Percentiles rank a stretch among this genome's conserved stretches.
Evolutionary conservation across 2,797 vertebrate genomes (phyloP).

Genomic region (Smutsia temminckii): DNA sequence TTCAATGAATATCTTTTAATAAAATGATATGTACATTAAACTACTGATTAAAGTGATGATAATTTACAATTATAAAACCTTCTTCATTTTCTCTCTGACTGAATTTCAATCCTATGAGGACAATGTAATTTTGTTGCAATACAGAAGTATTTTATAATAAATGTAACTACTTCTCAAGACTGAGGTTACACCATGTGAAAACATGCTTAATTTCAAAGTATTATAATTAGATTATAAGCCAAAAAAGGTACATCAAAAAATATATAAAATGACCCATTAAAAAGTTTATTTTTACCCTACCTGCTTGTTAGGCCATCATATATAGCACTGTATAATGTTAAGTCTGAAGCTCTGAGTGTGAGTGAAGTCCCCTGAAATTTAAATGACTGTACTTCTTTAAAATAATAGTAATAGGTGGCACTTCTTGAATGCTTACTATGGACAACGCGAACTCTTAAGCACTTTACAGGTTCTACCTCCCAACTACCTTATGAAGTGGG

Average conservation of each 20-base stretch:
- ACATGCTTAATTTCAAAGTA: not conserved
- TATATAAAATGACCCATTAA: not conserved
- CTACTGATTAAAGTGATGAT: not conserved
- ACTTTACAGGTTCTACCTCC: not conserved
- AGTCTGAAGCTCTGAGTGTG: not conserved
- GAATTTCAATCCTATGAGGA: not conserved
- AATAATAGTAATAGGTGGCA: not conserved
- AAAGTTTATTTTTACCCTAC: not conserved
- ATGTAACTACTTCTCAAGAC: not conserved
- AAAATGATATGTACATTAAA: not conserved
- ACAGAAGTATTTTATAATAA: constrained; percentile 14
- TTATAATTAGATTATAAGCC: not conserved
- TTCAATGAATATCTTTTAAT: not conserved
- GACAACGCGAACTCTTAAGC: not conserved
- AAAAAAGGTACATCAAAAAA: not conserved
- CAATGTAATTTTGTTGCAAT: not conserved
- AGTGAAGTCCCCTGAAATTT: not conserved
- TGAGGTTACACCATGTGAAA: not conserved
- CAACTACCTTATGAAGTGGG: not conserved
- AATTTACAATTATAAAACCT: not conserved
- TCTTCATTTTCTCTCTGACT: not conserved
- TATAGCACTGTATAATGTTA: not conserved
- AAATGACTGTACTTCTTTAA: not conserved
- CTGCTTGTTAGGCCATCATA: not conserved
- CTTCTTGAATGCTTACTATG: not conserved